These are phyloP conservation scores for Dryoscopus gambensis DNA, from an alignment of 2,113 vertebrate species.

Conservation along the genomic window DNA sequence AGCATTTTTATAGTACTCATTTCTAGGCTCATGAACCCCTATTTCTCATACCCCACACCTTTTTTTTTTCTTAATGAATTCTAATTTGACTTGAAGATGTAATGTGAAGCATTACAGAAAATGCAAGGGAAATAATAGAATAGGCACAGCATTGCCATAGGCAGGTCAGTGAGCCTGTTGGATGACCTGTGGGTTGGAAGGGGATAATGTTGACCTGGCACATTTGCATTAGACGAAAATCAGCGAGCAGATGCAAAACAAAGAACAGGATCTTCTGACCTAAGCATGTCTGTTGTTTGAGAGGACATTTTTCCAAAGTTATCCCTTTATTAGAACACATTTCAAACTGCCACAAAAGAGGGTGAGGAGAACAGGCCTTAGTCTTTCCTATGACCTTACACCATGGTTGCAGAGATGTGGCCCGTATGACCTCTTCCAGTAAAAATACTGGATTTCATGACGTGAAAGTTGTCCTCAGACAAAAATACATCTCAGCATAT, in stretches of 20 bases:
- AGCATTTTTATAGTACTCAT: background rate
- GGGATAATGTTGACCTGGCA: background rate
- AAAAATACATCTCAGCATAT: background rate
- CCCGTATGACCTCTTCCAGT: background rate
- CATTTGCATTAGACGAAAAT: background rate
- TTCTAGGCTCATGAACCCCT: background rate
- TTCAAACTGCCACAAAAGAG: background rate
- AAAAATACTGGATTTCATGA: background rate
- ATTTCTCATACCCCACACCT: background rate
- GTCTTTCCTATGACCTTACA: background rate
- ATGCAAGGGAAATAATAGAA: background rate
- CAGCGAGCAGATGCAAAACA: background rate
- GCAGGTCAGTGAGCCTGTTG: background rate
- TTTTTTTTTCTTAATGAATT: background rate
- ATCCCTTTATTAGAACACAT: background rate
- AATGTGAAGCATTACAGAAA: background rate
- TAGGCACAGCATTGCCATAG: background rate
- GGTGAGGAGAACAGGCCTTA: background rate
- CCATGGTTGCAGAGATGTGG: accelerated
- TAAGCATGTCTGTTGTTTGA: background rate
- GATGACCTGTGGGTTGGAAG: background rate
- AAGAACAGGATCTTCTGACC: background rate
- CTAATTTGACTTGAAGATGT: background rate
- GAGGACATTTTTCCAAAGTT: background rate
- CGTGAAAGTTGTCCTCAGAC: background rate